These are phyloP conservation scores for Sebastiscus tertius DNA, from an alignment of 2,797 vertebrate species.

Conservation along the genomic window DNA sequence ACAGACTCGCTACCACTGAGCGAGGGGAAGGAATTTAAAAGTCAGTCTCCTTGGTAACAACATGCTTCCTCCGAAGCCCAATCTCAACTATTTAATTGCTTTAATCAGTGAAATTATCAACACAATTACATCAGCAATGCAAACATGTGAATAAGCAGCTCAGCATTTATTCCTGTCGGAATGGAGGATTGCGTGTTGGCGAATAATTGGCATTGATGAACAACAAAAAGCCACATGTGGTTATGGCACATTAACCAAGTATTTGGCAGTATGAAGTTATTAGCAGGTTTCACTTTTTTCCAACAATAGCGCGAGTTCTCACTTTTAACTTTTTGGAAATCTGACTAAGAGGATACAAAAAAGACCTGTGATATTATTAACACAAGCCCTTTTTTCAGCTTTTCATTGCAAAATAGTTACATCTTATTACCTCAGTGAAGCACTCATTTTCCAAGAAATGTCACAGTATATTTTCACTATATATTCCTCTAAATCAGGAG, in stretches of 20 bases:
- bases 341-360: background rate
- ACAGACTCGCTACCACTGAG: constrained; percentile 67
- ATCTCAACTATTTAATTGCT: constrained; percentile 71
- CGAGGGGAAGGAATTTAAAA: constrained; percentile 60
- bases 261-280: constrained; percentile 28
- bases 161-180: constrained; percentile 39
- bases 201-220: constrained; percentile 52
- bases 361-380: background rate
- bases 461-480: background rate
- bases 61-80: constrained; percentile 69
- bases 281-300: constrained; percentile 26
- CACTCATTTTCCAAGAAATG: background rate
- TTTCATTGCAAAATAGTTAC: background rate
- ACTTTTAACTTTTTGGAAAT: background rate
- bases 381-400: background rate
- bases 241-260: constrained; percentile 56
- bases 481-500: background rate
- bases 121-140: constrained; percentile 75
- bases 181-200: constrained; percentile 33
- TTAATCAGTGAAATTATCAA: constrained; percentile 80
- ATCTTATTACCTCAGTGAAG: background rate
- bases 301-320: background rate
- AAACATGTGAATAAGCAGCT: constrained; percentile 70
- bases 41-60: constrained; percentile 82
- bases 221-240: constrained; percentile 51